Conservation (phyloP, 2,888 invertebrate species). For the Alviniconcha strummeri region DNA sequence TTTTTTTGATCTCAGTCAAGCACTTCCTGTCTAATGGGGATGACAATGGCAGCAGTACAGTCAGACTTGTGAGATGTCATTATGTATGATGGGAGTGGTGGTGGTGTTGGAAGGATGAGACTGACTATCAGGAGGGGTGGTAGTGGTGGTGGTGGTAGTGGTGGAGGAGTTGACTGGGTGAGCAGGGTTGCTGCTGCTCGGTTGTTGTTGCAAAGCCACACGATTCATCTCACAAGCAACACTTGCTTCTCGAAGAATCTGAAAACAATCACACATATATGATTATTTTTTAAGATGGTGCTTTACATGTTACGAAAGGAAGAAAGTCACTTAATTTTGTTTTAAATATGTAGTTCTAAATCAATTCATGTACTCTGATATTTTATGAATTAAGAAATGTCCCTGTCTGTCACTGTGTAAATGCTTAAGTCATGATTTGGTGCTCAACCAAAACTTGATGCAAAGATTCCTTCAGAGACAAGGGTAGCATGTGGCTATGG, state of each 20-base stretch:
- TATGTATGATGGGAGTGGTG: conserved; percentile 16
- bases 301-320: too few relatives aligned
- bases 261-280: background rate
- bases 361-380: too few relatives aligned
- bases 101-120: background rate
- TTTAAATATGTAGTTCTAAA: too few relatives aligned
- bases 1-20: too few relatives aligned
- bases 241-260: conserved; percentile 28
- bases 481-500: too few relatives aligned
- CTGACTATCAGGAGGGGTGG: background rate
- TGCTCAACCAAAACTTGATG: too few relatives aligned
- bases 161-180: background rate
- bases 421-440: too few relatives aligned
- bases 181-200: background rate
- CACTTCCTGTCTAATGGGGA: background rate
- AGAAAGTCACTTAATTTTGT: too few relatives aligned
- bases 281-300: too few relatives aligned
- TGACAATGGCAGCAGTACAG: background rate
- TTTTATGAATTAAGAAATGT: too few relatives aligned
- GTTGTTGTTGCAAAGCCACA: background rate
- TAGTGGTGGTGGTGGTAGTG: background rate
- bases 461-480: too few relatives aligned
- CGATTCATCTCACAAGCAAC: conserved; percentile 29
- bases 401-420: too few relatives aligned
- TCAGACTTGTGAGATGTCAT: conserved; percentile 30